Conservation (phyloP, 1,140 invertebrate species). For the Augochlora pura region DNA sequence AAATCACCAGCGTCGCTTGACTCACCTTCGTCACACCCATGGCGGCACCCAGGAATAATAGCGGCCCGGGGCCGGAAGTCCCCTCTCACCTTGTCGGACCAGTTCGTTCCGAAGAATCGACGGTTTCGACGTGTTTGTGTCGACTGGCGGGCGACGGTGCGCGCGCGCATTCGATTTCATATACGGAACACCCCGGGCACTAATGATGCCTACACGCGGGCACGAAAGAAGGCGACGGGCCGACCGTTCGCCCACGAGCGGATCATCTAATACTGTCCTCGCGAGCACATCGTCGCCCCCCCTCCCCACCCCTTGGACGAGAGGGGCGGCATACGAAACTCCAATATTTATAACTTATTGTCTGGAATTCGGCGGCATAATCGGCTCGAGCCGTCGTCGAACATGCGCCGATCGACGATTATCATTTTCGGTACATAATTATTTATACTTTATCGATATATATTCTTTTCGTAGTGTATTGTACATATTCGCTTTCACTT, state of each 20-base stretch:
- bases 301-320: conserved; percentile 42
- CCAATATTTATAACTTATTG: conserved; percentile 79
- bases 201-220: conserved; percentile 76
- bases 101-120: conserved; percentile 63
- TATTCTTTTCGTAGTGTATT: too few species aligned
- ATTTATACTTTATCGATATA: too few species aligned
- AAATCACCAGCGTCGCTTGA: conserved; percentile 24
- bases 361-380: conserved; percentile 66
- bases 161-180: conserved; percentile 37
- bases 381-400: not conserved
- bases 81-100: conserved; percentile 50
- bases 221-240: conserved; percentile 51
- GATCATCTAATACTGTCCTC: conserved; percentile 70
- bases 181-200: conserved; percentile 57
- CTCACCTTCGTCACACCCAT: conserved; percentile 70
- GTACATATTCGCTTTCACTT: too few species aligned
- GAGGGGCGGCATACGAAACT: conserved; percentile 61
- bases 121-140: conserved; percentile 58
- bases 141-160: conserved; percentile 15
- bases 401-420: not conserved
- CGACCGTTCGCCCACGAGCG: conserved; percentile 71
- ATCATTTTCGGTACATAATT: too few species aligned
- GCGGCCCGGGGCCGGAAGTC: conserved; percentile 72
- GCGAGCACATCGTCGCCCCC: too few species aligned
- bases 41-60: conserved; percentile 70